Evolutionary conservation across 1,140 invertebrate species (phyloP), one percentile per base, ranked within the genome.

Genomic region (Caenorhabditis latens): DNA sequence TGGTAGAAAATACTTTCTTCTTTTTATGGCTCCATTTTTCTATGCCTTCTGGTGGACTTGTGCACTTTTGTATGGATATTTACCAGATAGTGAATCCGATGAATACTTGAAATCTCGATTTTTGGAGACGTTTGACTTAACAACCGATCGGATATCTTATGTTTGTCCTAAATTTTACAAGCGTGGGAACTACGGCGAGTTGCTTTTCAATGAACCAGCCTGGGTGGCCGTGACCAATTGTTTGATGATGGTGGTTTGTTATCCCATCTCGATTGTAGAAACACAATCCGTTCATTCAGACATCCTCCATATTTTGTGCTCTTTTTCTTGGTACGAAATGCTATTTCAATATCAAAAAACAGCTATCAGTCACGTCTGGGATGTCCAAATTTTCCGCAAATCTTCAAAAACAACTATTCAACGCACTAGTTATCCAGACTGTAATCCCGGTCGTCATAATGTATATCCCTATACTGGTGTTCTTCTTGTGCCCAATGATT

Each of bases 161-260:
- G 61, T 63, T 7, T 32, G 19, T 4, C 61, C 61, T 4, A 63
- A 63, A 14, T 63, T 63, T 63, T 63, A 63, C 14, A 63, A 11
- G 14, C 32, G 32, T 32, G 61, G 24, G 4, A 63, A 9, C 0
- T 24, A 63, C 8, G 61, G 61, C 1, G 61, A 40, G 5, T 11
- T 63, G 4, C 9, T 63, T 7, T 63, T 63, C 9, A 63, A 63
- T 63, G 24, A 7, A 32, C 21, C 61, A 11, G 61, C 61, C 7
- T 63, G 61, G 61, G 24, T 63, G 4, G 61, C 61, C 0, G 61
- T 63, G 6, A 32, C 61, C 6, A 63, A 63, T 63, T 63, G 61
- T 32, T 14, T 63, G 61, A 63, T 63, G 61, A 63, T 63, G 61
- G 61, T 63, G 61, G 61, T 63, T 32, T 7, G 61, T n/a, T 21